These are phyloP conservation scores for Vulpes vulpes DNA, from an alignment of 2,113 vertebrate genomes.

Conservation along the genomic window DNA sequence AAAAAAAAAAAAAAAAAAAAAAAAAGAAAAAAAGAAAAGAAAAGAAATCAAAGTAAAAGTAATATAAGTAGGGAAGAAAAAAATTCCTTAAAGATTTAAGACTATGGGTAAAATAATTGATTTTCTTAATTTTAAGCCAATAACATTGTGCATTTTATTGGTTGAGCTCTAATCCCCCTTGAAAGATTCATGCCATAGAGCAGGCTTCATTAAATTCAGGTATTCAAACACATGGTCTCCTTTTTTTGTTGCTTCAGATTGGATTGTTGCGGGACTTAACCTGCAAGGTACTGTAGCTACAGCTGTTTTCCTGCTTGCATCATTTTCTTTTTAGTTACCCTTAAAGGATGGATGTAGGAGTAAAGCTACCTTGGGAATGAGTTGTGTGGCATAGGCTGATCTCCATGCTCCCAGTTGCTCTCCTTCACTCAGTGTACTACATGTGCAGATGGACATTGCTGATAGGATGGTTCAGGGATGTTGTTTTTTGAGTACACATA, in stretches of 20 bases:
- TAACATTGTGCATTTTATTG: conserved; percentile 47
- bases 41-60: conserved; percentile 53
- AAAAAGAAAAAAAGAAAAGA: neutral
- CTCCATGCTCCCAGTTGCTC: neutral
- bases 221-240: neutral
- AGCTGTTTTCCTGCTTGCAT: conserved; percentile 30
- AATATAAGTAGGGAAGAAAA: conserved; percentile 39
- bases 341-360: neutral
- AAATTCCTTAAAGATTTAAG: conserved; percentile 49
- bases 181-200: neutral
- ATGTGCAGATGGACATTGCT: conserved; percentile 4
- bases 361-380: neutral
- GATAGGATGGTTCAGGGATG: neutral
- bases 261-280: conserved; percentile 33
- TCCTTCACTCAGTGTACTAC: neutral
- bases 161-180: conserved; percentile 50
- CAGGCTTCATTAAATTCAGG: conserved; percentile 48
- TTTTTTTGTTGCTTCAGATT: conserved; percentile 39
- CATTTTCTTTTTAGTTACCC: conserved; percentile 49
- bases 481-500: neutral
- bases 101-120: conserved; percentile 36
- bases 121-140: conserved; percentile 69
- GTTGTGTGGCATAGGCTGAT: neutral
- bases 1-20: neutral
- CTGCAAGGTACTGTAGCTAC: neutral